phyloP scores from a whole-genome alignment of 2,797 vertebrate genomes.

The Poeciliopsis presidionis region DNA sequence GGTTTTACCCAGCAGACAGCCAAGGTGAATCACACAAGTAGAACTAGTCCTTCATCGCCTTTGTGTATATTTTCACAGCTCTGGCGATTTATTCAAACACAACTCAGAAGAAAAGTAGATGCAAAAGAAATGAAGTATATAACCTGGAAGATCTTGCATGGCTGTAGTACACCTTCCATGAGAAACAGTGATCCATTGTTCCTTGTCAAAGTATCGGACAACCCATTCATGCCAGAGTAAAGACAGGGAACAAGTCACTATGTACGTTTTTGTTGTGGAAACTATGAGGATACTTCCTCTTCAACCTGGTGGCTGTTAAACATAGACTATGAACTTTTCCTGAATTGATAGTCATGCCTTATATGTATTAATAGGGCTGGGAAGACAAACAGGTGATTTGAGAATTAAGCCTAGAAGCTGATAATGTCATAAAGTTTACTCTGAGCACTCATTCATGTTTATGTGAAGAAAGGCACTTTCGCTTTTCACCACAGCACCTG shows the following conservation, averaged over 20 bases:
- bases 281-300: slow-evolving; percentile 34
- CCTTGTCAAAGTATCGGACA: slow-evolving; percentile 10
- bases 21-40: neutral
- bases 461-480: slow-evolving; percentile 9
- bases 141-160: slow-evolving; percentile 6
- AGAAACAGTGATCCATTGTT: neutral
- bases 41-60: slow-evolving; percentile 2
- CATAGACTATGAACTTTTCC: neutral
- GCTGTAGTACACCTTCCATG: neutral
- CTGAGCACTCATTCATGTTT: slow-evolving; percentile 25
- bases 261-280: slow-evolving; percentile 12
- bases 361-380: neutral
- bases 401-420: neutral
- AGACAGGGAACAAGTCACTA: slow-evolving; percentile 27
- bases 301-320: neutral
- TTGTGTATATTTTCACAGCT: neutral
- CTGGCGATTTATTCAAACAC: neutral
- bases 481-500: slow-evolving; percentile 8
- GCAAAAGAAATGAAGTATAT: slow-evolving; percentile 2
- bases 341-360: neutral
- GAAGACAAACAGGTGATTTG: neutral
- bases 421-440: neutral
- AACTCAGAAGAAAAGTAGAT: slow-evolving; percentile 4
- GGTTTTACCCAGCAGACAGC: neutral
- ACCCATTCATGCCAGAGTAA: slow-evolving; percentile 25